Base-by-base conservation (phyloP, 2,888 invertebrate species). In the Adineta ricciae region DNA sequence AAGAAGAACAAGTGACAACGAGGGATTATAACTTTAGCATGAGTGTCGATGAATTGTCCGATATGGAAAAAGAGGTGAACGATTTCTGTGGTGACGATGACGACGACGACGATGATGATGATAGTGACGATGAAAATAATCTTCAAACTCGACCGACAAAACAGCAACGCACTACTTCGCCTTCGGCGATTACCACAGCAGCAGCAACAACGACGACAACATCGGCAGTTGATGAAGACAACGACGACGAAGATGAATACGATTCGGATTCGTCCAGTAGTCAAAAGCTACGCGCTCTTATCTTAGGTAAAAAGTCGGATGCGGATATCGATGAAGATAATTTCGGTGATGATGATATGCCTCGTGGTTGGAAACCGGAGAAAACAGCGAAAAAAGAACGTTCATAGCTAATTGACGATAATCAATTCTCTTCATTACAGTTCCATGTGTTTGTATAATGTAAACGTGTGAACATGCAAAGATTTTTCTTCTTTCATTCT, bases 1-100 rank as follows among this genome's bases (percentile, higher is more conserved):
- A 50, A 73, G 83, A 84, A 24, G 72, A 84, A 36, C 83, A n/a
- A 72, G n/a, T 11, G 78, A 46, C 49, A 83, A 84, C 46, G 73
- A 84, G 16, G 36, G 46, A 36, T 46, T 85, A n/a, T 38, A 84
- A 73, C 52, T 85, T 83, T 24, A 83, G n/a, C 9, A 36, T 56
- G 46, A 83, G 52, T 50, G 21, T 36, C n/a, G 36, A 56, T 52
- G 54, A 56, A 50, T 83, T 27, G 41, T 38, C 38, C 14, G 78
- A 78, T n/a, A 85, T 85, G 85, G 85, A 85, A 38, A 85, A 85
- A 82, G 85, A 85, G 52, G 84, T 85, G 2, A n/a, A 83, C 14
- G 83, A 83, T 52, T 83, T 83, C n/a, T 52, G 54, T 52, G 38
- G 27, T 50, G 83, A 83, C 3, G 36, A 36, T 54, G 83, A 83